phyloP scores from a whole-genome alignment of 2,888 invertebrate species.

The Nomada ferruginata region DNA sequence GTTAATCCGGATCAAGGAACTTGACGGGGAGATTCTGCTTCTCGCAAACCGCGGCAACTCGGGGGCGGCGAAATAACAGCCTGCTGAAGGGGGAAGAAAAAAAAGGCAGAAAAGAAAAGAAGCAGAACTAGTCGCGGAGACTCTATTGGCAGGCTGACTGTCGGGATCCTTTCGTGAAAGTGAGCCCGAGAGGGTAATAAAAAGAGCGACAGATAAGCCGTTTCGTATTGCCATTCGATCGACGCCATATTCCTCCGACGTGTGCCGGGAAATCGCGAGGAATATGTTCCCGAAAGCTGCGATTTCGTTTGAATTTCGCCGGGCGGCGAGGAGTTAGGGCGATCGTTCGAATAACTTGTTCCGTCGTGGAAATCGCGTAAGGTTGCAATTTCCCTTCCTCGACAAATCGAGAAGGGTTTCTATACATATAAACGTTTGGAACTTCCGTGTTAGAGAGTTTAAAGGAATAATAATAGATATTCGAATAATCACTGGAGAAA shows the following conservation, averaged over 20 bases:
- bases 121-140: constrained; percentile 48
- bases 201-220: constrained; percentile 72
- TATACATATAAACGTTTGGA: not conserved
- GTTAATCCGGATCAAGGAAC: constrained; percentile 61
- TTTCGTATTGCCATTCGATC: constrained; percentile 68
- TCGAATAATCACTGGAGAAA: no score
- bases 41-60: constrained; percentile 34
- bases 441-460: not conserved
- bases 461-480: not conserved
- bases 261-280: constrained; percentile 37
- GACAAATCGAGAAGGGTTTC: constrained; percentile 4
- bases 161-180: constrained; percentile 71
- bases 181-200: constrained; percentile 76
- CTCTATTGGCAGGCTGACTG: constrained; percentile 61
- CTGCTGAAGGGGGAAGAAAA: constrained; percentile 7
- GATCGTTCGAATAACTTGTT: constrained; percentile 39
- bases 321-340: constrained; percentile 5
- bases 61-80: constrained; percentile 39
- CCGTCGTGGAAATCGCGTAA: constrained; percentile 20
- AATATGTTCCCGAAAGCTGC: constrained; percentile 47
- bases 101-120: constrained; percentile 11
- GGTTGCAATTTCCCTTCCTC: constrained; percentile 13
- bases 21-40: constrained; percentile 51
- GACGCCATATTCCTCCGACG: constrained; percentile 57
- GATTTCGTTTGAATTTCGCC: constrained; percentile 42